Conservation (phyloP, 2,113 vertebrate genomes). For the Conger conger region DNA sequence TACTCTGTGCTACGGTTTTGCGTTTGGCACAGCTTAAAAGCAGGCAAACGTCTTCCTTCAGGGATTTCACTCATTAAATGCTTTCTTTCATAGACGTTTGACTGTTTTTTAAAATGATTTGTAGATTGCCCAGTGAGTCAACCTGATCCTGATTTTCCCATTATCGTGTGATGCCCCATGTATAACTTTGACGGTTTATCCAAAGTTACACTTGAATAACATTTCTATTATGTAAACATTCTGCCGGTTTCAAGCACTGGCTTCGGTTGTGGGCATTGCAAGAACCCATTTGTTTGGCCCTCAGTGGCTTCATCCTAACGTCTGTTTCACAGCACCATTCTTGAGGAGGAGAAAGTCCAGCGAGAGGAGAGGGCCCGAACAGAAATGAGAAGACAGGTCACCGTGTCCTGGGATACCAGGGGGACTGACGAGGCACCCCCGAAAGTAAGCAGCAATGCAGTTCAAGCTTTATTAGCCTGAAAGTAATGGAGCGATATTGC, state of each 20-base stretch:
- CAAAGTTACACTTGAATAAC: neutral
- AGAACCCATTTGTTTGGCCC: neutral
- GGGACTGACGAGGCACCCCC: slow-evolving; percentile 94
- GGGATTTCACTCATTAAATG: neutral
- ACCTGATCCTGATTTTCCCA: neutral
- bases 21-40: neutral
- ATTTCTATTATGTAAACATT: neutral
- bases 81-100: neutral
- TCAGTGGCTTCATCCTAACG: neutral
- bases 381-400: slow-evolving; percentile 94
- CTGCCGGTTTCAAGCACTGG: neutral
- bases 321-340: slow-evolving; percentile 78
- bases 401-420: slow-evolving; percentile 92
- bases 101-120: neutral
- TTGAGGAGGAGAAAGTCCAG: slow-evolving; percentile 94
- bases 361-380: slow-evolving; percentile 94
- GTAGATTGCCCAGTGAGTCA: neutral
- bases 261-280: neutral
- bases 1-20: neutral
- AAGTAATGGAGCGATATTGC: no score
- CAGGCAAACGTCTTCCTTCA: neutral
- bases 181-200: neutral
- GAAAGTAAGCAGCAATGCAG: slow-evolving; percentile 87
- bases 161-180: neutral
- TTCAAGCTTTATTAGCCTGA: no score